A percentile compares a stretch with the other conserved stretches of the same genome.
Evolutionary conservation across 2,888 invertebrate genomes (phyloP).

Genomic region (Bembecia ichneumoniformis): DNA sequence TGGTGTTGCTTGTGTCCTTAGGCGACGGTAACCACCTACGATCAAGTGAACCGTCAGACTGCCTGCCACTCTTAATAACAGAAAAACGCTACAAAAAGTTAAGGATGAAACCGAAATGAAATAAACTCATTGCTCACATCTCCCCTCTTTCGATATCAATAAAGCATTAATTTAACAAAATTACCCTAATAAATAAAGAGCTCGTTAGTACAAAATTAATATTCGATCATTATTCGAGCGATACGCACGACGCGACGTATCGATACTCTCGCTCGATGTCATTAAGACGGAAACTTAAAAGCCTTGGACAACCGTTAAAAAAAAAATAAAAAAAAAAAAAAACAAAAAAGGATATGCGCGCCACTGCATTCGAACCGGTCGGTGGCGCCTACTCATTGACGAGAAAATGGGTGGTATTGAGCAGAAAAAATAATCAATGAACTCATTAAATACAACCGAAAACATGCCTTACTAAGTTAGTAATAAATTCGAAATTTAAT

Average conservation of each 20-base stretch:
- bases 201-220: conserved; percentile 20
- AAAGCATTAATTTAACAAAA: background rate
- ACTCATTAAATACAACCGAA: conserved; percentile 7
- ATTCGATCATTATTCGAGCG: conserved; percentile 17
- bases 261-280: background rate
- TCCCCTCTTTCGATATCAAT: too few species aligned
- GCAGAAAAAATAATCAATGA: conserved; percentile 26
- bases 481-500: conserved; percentile 3
- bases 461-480: rapidly evolving
- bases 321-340: background rate
- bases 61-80: too few species aligned
- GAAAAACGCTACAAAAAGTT: too few species aligned
- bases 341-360: conserved; percentile 9
- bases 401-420: conserved; percentile 31
- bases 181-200: background rate
- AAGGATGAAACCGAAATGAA: too few species aligned
- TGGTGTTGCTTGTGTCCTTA: too few species aligned
- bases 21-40: too few species aligned
- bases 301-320: background rate
- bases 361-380: conserved; percentile 31
- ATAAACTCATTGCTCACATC: too few species aligned
- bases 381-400: conserved; percentile 46
- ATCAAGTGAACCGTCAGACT: too few species aligned
- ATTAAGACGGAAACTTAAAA: conserved; percentile 5
- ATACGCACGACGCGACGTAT: conserved; percentile 16